Evolutionary conservation across 2,797 vertebrate species (phyloP).

Genomic region (Acipenser oxyrinchus): DNA sequence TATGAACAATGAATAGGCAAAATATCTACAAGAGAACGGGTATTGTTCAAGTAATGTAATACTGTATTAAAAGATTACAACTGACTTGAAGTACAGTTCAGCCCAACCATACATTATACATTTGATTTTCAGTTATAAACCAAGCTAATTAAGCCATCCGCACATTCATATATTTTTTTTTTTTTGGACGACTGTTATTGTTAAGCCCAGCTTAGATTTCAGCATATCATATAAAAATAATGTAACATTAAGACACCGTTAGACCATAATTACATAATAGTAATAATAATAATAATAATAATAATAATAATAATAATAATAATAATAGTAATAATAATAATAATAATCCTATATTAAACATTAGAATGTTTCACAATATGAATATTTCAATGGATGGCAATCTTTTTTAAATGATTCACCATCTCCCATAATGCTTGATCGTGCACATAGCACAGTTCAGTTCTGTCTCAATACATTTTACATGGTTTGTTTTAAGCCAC

Average conservation of each 20-base stretch:
- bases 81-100: slow-evolving; percentile 76
- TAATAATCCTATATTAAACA: slow-evolving; percentile 91
- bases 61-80: slow-evolving; percentile 87
- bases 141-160: slow-evolving; percentile 63
- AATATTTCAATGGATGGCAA: slow-evolving; percentile 77
- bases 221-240: slow-evolving; percentile 87
- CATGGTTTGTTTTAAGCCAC: slow-evolving; percentile 52
- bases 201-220: slow-evolving; percentile 64
- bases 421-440: slow-evolving; percentile 15
- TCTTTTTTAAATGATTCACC: slow-evolving; percentile 45
- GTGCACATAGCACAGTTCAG: slow-evolving; percentile 34
- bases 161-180: slow-evolving; percentile 62
- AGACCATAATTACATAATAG: slow-evolving; percentile 85
- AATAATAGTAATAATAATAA: slow-evolving; percentile 79
- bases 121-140: slow-evolving; percentile 67
- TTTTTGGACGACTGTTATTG: slow-evolving; percentile 65
- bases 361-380: slow-evolving; percentile 90
- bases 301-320: slow-evolving; percentile 76
- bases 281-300: slow-evolving; percentile 77
- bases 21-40: slow-evolving; percentile 84
- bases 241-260: slow-evolving; percentile 92
- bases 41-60: slow-evolving; percentile 89
- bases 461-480: slow-evolving; percentile 43
- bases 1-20: slow-evolving; percentile 97
- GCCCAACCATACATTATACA: slow-evolving; percentile 75